Evolutionary conservation across 2,113 vertebrate species (phyloP), one percentile per base, ranked within the genome.

Genomic region (Rhagologus leucostigma): DNA sequence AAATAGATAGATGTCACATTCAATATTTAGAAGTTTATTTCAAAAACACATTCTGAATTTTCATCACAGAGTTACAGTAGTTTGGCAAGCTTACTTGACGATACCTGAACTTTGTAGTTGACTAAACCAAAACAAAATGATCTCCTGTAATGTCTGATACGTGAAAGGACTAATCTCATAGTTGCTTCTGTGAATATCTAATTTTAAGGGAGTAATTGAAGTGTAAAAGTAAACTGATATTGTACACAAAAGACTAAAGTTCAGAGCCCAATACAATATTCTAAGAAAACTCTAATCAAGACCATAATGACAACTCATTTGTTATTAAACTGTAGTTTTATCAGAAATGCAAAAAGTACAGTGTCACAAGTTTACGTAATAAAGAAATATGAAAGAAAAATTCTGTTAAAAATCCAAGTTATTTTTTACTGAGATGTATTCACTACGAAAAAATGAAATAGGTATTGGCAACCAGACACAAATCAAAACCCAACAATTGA

Each of bases 1-100:
- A 95, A 96, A 96, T 89, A 65, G 59, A 92, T 94, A 35, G 56
- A 73, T 96, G 68, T 94, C 79, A 82, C 63, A 75, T 93, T 92
- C 21, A 92, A 63, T 94, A 53, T 87, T 93, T 60, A 79, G 56
- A 91, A 83, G 13, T 93, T 94, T 85, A 91, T 85, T 93, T 94
- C 70, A 87, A 57, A 93, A 84, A 78, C 13, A 50, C 23, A 84
- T 90, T 95, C 50, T 73, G n/a, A 69, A 59, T 86, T 92, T 96
- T 91, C 33, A 56, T 71, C 16, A 89, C 16, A 94, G 57, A 76
- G 19, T 12, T 91, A 20, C 52, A 39, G 39, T 46, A 90, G 24
- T 52, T 62, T 83, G 32, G 59, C 64, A 93, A 78, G 20, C 46
- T 29, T 92, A 68, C 33, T 75, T 89, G 35, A 69, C 8, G 10